Evolutionary conservation across 2,888 invertebrate genomes (phyloP).

Genomic region (Chrysolina americana): DNA sequence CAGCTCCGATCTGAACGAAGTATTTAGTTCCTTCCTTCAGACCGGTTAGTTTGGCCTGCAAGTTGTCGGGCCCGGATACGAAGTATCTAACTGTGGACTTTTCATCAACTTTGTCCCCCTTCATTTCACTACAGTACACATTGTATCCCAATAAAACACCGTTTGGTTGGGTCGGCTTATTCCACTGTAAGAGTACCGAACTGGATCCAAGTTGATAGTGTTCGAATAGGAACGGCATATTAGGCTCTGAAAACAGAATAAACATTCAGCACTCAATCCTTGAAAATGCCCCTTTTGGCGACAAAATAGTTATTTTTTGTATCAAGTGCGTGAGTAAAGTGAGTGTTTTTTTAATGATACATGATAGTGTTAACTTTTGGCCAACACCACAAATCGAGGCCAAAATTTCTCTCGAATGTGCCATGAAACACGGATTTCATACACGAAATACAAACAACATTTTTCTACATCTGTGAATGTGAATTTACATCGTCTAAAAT

Average conservation of each 20-base stretch:
- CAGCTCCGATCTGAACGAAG: constrained; percentile 59
- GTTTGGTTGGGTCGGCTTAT: constrained; percentile 60
- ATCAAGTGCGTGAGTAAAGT: no score
- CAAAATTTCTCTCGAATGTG: no score
- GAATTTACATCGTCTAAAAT: no score
- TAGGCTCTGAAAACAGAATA: constrained; percentile 55
- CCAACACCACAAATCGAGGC: no score
- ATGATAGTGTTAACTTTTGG: no score
- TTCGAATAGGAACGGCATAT: constrained; percentile 58
- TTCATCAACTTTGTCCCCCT: constrained; percentile 53
- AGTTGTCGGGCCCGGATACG: constrained; percentile 58
- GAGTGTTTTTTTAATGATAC: no score
- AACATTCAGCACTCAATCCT: neutral
- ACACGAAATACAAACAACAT: no score
- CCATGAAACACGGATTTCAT: no score
- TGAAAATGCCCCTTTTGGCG: neutral
- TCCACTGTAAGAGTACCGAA: constrained; percentile 61
- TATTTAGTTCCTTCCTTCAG: constrained; percentile 58
- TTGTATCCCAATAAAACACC: constrained; percentile 62
- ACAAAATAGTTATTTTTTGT: no score
- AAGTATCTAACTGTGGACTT: constrained; percentile 56
- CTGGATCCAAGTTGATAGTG: constrained; percentile 57
- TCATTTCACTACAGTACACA: constrained; percentile 59
- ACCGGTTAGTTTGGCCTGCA: constrained; percentile 61
- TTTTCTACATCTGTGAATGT: no score